Evolutionary conservation across 2,888 invertebrate genomes (phyloP), one percentile per base, ranked within the genome.

Genomic region (Mythimna albipuncta): DNA sequence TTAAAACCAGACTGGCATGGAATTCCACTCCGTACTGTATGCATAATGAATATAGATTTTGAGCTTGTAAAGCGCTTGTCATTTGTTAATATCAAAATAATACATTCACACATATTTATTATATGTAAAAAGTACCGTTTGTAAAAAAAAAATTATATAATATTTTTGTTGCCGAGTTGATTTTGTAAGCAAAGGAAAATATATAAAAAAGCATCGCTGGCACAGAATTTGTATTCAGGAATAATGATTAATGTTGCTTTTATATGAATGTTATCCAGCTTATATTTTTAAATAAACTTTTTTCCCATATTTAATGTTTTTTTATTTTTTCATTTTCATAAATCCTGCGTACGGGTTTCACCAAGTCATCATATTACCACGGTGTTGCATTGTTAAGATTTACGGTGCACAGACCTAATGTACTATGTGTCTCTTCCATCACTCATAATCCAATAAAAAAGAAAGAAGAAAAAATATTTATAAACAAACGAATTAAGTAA

Each of bases 211-310:
- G 19, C 1, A 57, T 6, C 1, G 41, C 52, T 35, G 32, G 62
- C 35, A 21, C 50, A 21, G 7, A 63, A 6, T 55, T 65, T 55
- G n/a, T 54, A 74, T 81, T 41, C 16, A 21, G n/a, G 4, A 52
- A 44, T 26, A 66, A 64, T 55, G 13, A 6, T 41, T 35, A 54
- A 75, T 66, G 62, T 74, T 77, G 77, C 67, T 80, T 84, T 75
- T 75, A 61, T 65, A 73, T 41, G 57, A 77, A 77, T 77, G 77
- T 82, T 84, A 80, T 69, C 64, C 66, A 73, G 76, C 72, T 79
- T 69, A 59, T 82, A 58, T 79, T 69, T 75, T 66, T n/a, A 54
- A 83, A 84, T 84, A 79, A 82, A 83, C 41, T 67, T 73, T 84
- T 77, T 84, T 72, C 59, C 81, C 19, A 75, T 58, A 75, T 67